Percentiles rank a stretch among this genome's conserved stretches.
phyloP scores from a whole-genome alignment of 37 sponge, comb jelly and placozoan species.

The Eunapius fragilis region DNA sequence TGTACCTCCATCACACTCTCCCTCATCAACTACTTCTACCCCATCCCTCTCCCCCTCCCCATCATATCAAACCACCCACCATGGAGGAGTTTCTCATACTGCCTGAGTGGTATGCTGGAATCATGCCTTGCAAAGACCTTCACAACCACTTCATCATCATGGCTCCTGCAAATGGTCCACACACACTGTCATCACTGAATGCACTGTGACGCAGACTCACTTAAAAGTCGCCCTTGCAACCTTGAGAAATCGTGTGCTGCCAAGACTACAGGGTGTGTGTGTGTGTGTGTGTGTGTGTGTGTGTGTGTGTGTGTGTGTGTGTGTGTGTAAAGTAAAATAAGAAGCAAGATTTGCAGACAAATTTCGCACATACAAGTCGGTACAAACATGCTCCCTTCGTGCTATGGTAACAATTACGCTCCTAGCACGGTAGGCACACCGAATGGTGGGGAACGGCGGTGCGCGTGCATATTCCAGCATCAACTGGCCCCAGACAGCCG shows the following conservation, averaged over 20 bases:
- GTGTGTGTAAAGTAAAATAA: neutral
- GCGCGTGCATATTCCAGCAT: no score
- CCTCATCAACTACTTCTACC: neutral
- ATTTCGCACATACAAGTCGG: neutral
- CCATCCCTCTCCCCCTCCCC: neutral
- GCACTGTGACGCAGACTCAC: slow-evolving; percentile 27
- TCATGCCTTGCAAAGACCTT: slow-evolving; percentile 94
- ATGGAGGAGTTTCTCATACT: slow-evolving; percentile 66
- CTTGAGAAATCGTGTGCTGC: slow-evolving; percentile 96
- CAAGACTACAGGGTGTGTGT: slow-evolving; percentile 56
- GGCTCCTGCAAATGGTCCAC: slow-evolving; percentile 1
- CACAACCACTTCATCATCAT: slow-evolving; percentile 82
- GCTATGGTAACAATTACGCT: neutral
- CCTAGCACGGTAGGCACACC: no score
- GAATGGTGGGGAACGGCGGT: no score
- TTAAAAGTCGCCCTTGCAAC: slow-evolving; percentile 85
- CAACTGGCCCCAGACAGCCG: no score
- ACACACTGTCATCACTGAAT: neutral
- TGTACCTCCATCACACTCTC: neutral
- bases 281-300: neutral
- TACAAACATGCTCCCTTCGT: neutral
- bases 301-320: neutral
- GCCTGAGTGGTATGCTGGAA: slow-evolving; percentile 49
- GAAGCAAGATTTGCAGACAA: neutral
- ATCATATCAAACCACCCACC: slow-evolving; percentile 29